Base-by-base conservation (phyloP, 2,888 invertebrate species). In the Iphiclides podalirius region DNA sequence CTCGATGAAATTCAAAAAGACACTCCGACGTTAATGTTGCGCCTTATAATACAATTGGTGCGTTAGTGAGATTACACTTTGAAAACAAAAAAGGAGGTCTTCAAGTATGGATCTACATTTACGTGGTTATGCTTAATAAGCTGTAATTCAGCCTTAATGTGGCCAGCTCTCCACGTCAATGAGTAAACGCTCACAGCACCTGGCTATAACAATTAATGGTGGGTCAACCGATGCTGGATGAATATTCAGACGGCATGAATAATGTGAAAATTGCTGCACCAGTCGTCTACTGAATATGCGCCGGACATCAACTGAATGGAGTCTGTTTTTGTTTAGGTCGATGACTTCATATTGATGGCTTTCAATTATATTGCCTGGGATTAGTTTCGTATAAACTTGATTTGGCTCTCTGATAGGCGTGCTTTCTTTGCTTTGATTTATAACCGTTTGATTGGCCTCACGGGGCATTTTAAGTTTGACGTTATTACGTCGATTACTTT, bases 241-340 rank as follows among this genome's bases (percentile, higher is more conserved):
- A 85, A 86, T 86, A 86, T 86, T 84, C 83, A 81, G 74, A 55
- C 63, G 61, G 72, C 72, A 81, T 84, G 77, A 78, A 79, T 80
- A 83, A 83, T 80, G 72, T 73, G 73, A 66, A 79, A 75, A 78
- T 78, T 70, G 64, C 74, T 67, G 74, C 72, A 64, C 65, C 66
- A 64, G 61, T 67, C 72, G 66, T 66, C 72, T 61, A 67, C 70
- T 78, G 77, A 73, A 78, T 79, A 78, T 78, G 71, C 72, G 64
- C 58, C 60, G 70, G 67, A 67, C 76, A 76, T 76, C 75, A 68
- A 62, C 63, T 59, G 57, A 58, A 66, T 59, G 55, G 55, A 58
- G 47, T 55, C 57, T 57, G 67, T 66, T 68, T 75, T 75, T 72
- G 72, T 75, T 72, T 65, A 61, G 72, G 69, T 72, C 73, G 65